Base-by-base conservation (phyloP, 2,113 vertebrate genomes). In the Bolborhynchus lineola region DNA sequence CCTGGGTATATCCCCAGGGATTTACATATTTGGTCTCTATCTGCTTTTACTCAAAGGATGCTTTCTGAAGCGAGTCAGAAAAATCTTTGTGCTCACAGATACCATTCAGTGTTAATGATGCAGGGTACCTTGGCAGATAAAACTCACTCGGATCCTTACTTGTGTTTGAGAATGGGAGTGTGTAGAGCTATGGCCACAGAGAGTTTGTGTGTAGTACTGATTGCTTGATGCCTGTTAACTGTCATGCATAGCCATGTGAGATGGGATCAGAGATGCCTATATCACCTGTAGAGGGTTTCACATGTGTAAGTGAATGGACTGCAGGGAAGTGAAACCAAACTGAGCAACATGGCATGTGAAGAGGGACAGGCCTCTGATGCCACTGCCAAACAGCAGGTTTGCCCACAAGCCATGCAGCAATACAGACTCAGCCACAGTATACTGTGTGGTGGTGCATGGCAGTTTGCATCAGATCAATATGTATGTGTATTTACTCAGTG, bases 71-170 rank as follows among this genome's bases (percentile, higher is more conserved):
- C 2, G 13, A 80, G 13, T 21, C 9, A 11, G 63, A 29, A 46
- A 65, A 29, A 10, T 67, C 16, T n/a, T 14, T 53, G 47, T 14
- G 35, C 39, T 14, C n/a, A n/a, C 17, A 44, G 41, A 21, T 8
- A 24, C 13, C 2, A 2, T 8, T 15, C 5, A 6, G 13, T 6
- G 11, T 44, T 52, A 57, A 6, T 37, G 46, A 13, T 42, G 35
- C 31, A 15, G 53, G 13, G 16, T 15, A 9, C 0, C 0, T 3
- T 7, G 15, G 16, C 8, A 29, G 53, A 29, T 33, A 16, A 42
- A 81, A 57, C 5, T 52, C 12, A 1, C 16, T 11, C 37, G 9
- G 13, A 18, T 5, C 6, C 3, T 35, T 25, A 11, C 11, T 49
- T 25, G 9, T n/a, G 11, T 50, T 21, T 78, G n/a, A 10, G 35